A percentile compares a stretch with the other conserved stretches of the same genome.
Conservation (phyloP, 2,797 vertebrate species). For the Pempheris klunzingeri region DNA sequence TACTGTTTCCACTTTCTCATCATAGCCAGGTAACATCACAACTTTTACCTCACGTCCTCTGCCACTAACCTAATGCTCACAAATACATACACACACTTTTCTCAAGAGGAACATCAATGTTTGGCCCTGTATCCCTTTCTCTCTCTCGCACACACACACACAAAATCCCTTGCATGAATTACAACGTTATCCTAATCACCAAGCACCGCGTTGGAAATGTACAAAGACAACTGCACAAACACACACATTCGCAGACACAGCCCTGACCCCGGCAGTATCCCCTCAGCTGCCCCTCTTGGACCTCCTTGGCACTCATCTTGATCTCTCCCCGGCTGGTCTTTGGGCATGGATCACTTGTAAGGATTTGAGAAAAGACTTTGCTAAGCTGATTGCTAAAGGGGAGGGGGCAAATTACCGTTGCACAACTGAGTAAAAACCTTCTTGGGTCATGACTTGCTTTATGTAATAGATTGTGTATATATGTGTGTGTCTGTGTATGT, state of each 20-base stretch:
- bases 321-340: slow-evolving; percentile 59
- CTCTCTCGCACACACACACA: not conserved
- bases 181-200: slow-evolving; percentile 42
- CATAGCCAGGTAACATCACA: not conserved
- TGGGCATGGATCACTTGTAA: slow-evolving; percentile 76
- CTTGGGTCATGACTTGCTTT: slow-evolving; percentile 79
- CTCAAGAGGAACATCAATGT: slow-evolving; percentile 19
- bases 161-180: slow-evolving; percentile 33
- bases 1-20: not conserved
- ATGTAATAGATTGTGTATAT: slow-evolving; percentile 76
- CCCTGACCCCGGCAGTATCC: slow-evolving; percentile 56
- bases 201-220: slow-evolving; percentile 32
- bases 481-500: slow-evolving; percentile 22
- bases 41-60: slow-evolving; percentile 8
- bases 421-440: slow-evolving; percentile 77
- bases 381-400: slow-evolving; percentile 83
- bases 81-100: slow-evolving; percentile 7
- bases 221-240: slow-evolving; percentile 33
- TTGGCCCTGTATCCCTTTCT: slow-evolving; percentile 9
- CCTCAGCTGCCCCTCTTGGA: slow-evolving; percentile 49
- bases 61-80: not conserved
- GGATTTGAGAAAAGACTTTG: slow-evolving; percentile 79
- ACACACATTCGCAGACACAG: slow-evolving; percentile 29
- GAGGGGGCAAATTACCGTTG: slow-evolving; percentile 78
- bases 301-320: slow-evolving; percentile 66